Evolutionary conservation across 1,140 invertebrate genomes (phyloP).

Genomic region (Gryon sp.): DNA sequence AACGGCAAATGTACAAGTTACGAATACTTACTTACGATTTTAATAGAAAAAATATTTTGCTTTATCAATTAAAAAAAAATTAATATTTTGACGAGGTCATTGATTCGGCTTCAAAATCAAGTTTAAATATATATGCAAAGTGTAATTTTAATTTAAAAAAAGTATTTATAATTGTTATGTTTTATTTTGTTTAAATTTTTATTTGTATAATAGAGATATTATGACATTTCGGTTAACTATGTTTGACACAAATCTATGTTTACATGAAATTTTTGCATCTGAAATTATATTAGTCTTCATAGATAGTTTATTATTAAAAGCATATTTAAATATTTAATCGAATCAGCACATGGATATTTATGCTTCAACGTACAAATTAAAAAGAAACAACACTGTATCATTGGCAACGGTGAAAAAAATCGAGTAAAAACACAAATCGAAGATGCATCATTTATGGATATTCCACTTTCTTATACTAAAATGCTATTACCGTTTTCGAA

Average conservation of each 20-base stretch:
- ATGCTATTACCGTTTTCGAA: slow-evolving; percentile 54
- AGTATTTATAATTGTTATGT: too few species aligned
- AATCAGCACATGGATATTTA: slow-evolving; percentile 37
- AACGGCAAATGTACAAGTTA: slow-evolving; percentile 27
- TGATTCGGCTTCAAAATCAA: slow-evolving; percentile 5
- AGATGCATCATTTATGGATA: slow-evolving; percentile 54
- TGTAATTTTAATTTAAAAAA: too few species aligned
- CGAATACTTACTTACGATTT: background rate
- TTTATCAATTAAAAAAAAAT: slow-evolving; percentile 29
- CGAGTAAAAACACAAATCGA: slow-evolving; percentile 31
- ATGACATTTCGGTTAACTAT: too few species aligned
- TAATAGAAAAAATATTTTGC: slow-evolving; percentile 34
- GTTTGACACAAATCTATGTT: too few species aligned
- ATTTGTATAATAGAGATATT: too few species aligned
- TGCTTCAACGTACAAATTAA: slow-evolving; percentile 41
- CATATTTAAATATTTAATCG: too few species aligned
- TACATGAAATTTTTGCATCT: too few species aligned
- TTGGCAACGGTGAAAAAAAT: slow-evolving; percentile 9
- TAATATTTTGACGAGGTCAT: too few species aligned
- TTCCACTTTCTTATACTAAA: slow-evolving; percentile 52
- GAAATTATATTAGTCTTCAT: too few species aligned
- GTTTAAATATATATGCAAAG: too few species aligned
- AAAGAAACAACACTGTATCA: slow-evolving; percentile 42
- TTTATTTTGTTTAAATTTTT: too few species aligned
- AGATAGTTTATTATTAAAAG: too few species aligned